phyloP scores from a whole-genome alignment of 2,113 vertebrate genomes.

The Psilopsiagon aurifrons region DNA sequence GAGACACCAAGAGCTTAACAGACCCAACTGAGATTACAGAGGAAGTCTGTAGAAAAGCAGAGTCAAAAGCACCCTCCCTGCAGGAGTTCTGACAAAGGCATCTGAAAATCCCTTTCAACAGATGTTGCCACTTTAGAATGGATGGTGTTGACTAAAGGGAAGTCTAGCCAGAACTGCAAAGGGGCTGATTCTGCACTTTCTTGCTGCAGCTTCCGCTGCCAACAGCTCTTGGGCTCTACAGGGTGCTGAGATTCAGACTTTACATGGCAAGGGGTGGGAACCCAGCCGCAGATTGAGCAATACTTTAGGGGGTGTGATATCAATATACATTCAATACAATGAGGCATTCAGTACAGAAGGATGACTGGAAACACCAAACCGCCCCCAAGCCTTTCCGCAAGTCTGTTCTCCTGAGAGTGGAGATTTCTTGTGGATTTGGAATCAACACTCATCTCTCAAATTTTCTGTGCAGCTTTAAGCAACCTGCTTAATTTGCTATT shows the following conservation, averaged over 20 bases:
- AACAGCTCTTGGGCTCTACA: background rate
- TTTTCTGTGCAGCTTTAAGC: background rate
- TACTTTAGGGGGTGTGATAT: background rate
- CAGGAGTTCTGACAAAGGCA: background rate
- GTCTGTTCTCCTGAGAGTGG: background rate
- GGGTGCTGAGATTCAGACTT: background rate
- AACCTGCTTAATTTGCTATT: background rate
- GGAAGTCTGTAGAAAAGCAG: background rate
- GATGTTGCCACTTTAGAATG: background rate
- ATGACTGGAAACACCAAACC: background rate
- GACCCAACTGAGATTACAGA: rapidly evolving
- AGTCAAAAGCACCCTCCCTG: background rate
- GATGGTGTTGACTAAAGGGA: background rate
- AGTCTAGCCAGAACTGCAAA: background rate
- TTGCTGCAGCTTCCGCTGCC: background rate
- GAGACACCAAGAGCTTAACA: background rate
- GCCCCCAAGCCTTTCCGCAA: background rate
- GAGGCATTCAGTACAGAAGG: background rate
- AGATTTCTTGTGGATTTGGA: background rate
- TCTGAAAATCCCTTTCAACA: background rate
- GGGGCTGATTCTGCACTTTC: background rate
- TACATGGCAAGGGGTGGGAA: background rate
- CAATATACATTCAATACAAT: background rate
- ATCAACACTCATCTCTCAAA: background rate
- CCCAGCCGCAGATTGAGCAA: background rate